phyloP scores from a whole-genome alignment of 2,797 vertebrate species.

The Eleutherodactylus coqui region DNA sequence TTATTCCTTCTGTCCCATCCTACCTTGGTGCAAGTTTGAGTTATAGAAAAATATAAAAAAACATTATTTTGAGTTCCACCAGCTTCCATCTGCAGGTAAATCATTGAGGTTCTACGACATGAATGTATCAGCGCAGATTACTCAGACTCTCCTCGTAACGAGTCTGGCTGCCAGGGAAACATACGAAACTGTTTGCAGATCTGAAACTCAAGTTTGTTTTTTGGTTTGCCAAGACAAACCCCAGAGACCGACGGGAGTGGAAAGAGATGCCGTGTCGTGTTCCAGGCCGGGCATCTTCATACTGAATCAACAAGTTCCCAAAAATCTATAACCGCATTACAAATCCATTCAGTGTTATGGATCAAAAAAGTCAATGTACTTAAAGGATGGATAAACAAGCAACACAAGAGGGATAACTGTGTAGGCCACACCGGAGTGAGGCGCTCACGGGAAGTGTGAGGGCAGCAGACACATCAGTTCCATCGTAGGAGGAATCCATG shows the following conservation, averaged over 20 bases:
- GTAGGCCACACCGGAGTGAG: neutral
- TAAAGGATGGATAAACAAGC: slow-evolving; percentile 30
- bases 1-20: neutral
- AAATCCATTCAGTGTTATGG: slow-evolving; percentile 17
- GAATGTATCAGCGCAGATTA: neutral
- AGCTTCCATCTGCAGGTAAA: neutral
- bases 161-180: neutral
- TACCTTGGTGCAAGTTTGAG: neutral
- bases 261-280: slow-evolving; percentile 32
- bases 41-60: neutral
- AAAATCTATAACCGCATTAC: slow-evolving; percentile 29
- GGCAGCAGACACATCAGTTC: slow-evolving; percentile 35
- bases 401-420: slow-evolving; percentile 36
- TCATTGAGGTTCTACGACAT: neutral
- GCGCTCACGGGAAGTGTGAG: slow-evolving; percentile 19
- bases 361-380: slow-evolving; percentile 28
- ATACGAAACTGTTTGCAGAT: neutral
- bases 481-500: slow-evolving; percentile 17
- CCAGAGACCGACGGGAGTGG: slow-evolving; percentile 23
- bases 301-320: slow-evolving; percentile 29
- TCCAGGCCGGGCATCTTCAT: slow-evolving; percentile 30
- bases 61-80: neutral
- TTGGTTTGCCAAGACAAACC: slow-evolving; percentile 40
- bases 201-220: slow-evolving; percentile 29
- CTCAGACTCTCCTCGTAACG: neutral